Percentiles rank a stretch among this genome's conserved stretches.
Conservation (phyloP, 2,113 vertebrate species). For the Haemorhous mexicanus region DNA sequence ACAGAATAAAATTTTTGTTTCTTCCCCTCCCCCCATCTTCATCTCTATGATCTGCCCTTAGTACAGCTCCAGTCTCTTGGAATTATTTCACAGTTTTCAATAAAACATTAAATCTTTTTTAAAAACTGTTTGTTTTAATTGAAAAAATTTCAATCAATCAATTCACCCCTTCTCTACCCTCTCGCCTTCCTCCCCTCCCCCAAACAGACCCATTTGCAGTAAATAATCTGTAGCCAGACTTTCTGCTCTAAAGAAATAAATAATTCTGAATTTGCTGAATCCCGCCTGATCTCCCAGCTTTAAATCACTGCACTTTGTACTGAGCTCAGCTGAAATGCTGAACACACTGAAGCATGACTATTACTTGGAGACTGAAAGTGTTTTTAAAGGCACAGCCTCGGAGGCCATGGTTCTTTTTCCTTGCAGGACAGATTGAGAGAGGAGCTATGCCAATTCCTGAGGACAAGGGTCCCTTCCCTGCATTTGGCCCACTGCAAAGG, state of each 20-base stretch:
- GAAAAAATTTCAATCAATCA: constrained; percentile 67
- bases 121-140: constrained; percentile 74
- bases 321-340: constrained; percentile 65
- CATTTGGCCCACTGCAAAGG: neutral
- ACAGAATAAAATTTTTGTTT: neutral
- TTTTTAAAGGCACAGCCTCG: constrained; percentile 45
- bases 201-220: constrained; percentile 56
- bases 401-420: neutral
- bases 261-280: constrained; percentile 72
- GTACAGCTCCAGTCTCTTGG: constrained; percentile 26
- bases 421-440: neutral
- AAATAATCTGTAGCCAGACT: constrained; percentile 66
- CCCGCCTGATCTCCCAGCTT: constrained; percentile 56
- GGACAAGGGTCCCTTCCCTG: neutral
- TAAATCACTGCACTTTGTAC: constrained; percentile 70
- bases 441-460: neutral
- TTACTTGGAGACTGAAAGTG: constrained; percentile 59
- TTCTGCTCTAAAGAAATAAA: constrained; percentile 62
- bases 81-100: constrained; percentile 58
- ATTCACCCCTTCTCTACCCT: constrained; percentile 8
- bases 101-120: constrained; percentile 70
- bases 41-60: constrained; percentile 3
- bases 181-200: constrained; percentile 10
- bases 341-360: constrained; percentile 59
- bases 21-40: neutral